Conservation (phyloP, 2,888 invertebrate genomes). For the Agrotis puta region DNA sequence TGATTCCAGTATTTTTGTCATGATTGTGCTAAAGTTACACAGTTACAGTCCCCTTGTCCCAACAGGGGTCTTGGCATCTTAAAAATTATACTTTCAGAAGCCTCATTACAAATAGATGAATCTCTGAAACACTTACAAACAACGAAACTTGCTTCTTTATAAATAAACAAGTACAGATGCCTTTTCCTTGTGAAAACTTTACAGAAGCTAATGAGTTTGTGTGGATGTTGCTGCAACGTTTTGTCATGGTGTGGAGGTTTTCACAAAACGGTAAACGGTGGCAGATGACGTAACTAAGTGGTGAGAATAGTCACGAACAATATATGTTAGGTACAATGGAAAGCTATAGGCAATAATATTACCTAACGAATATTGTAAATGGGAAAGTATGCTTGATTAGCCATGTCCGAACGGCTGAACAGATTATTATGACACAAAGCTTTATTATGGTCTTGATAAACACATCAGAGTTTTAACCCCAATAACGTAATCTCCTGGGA, state of each 20-base stretch:
- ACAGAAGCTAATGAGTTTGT: conserved; percentile 50
- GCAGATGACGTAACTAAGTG: conserved; percentile 1
- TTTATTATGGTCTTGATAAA: no score
- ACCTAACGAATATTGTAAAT: no score
- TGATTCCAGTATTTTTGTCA: no score
- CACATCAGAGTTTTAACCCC: no score
- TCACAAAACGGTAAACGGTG: neutral
- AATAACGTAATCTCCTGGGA: no score
- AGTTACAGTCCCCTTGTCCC: neutral
- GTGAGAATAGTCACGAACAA: neutral
- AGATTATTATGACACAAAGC: no score
- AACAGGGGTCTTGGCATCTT: neutral
- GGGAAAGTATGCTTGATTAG: no score
- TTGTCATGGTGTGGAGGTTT: conserved; percentile 15
- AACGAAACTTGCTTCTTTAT: conserved; percentile 15
- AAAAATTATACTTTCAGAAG: neutral
- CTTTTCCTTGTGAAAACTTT: conserved; percentile 28
- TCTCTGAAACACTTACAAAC: conserved; percentile 17
- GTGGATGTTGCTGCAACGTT: conserved; percentile 24
- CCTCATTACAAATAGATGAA: conserved; percentile 18
- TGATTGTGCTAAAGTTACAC: no score
- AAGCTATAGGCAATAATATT: no score
- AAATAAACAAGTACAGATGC: conserved; percentile 10
- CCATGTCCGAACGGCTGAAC: no score
- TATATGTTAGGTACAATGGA: no score